phyloP scores from a whole-genome alignment of 1,140 invertebrate genomes.

The Melanaphis sacchari region DNA sequence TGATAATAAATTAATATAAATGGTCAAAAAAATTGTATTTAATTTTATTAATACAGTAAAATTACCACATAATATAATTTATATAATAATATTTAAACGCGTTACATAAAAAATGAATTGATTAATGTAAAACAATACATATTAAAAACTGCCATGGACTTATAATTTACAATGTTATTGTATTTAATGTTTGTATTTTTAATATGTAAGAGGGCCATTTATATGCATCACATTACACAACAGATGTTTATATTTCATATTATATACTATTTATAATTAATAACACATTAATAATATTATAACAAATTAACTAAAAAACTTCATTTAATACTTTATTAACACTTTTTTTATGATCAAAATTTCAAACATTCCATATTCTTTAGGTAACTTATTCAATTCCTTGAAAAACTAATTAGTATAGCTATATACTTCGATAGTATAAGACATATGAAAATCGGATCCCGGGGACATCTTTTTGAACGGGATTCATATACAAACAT shows the following conservation, averaged over 20 bases:
- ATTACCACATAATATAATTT: neutral
- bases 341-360: no score
- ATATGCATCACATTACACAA: no score
- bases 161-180: no score
- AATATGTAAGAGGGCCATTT: no score
- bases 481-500: neutral
- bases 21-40: neutral
- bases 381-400: neutral
- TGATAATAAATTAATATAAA: neutral
- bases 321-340: no score
- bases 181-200: no score
- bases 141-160: no score
- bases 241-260: no score
- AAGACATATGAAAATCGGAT: neutral
- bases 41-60: neutral
- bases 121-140: neutral
- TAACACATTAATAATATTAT: no score
- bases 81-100: neutral
- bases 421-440: neutral
- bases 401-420: neutral
- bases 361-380: no score
- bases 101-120: neutral
- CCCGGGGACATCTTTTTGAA: neutral
- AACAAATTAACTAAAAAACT: no score
- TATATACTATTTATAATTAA: no score